phyloP scores from a whole-genome alignment of 2,113 vertebrate genomes.

The Pao palembangensis region DNA sequence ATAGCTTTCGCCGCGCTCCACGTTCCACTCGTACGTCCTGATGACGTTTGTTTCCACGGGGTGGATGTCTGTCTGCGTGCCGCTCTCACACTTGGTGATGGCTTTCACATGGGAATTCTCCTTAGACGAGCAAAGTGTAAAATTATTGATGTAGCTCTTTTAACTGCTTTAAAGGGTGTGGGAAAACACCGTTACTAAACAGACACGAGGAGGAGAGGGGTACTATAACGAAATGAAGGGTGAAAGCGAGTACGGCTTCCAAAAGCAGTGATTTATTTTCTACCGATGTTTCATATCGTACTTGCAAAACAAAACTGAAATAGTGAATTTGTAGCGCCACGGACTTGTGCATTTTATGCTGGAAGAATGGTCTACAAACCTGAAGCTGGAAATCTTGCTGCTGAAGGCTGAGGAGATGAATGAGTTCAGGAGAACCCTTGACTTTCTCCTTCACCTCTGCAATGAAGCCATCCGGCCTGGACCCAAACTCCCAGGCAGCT shows the following conservation, averaged over 20 bases:
- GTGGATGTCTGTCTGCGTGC: constrained; percentile 89
- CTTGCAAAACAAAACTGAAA: constrained; percentile 1
- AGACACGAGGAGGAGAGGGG: constrained; percentile 25
- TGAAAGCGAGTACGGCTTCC: too few species aligned
- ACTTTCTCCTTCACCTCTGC: constrained; percentile 76
- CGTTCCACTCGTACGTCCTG: constrained; percentile 90
- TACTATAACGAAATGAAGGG: too few species aligned
- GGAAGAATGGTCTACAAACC: too few species aligned
- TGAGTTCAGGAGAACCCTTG: constrained; percentile 80
- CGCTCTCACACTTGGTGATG: constrained; percentile 72
- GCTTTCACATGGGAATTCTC: constrained; percentile 63
- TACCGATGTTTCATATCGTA: too few species aligned
- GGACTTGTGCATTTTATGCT: too few species aligned
- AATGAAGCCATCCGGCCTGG: constrained; percentile 79
- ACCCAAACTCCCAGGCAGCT: constrained; percentile 81
- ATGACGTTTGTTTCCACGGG: constrained; percentile 81
- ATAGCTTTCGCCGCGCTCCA: constrained; percentile 91
- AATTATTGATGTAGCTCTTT: too few species aligned
- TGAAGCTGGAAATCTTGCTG: constrained; percentile 79
- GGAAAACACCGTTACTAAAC: too few species aligned
- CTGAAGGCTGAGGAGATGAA: constrained; percentile 85
- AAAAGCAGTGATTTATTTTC: too few species aligned
- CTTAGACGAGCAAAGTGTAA: neutral
- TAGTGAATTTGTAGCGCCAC: neutral
- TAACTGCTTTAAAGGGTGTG: too few species aligned